Conservation (phyloP, 2,797 vertebrate genomes). For the Jordanella pulchra region DNA sequence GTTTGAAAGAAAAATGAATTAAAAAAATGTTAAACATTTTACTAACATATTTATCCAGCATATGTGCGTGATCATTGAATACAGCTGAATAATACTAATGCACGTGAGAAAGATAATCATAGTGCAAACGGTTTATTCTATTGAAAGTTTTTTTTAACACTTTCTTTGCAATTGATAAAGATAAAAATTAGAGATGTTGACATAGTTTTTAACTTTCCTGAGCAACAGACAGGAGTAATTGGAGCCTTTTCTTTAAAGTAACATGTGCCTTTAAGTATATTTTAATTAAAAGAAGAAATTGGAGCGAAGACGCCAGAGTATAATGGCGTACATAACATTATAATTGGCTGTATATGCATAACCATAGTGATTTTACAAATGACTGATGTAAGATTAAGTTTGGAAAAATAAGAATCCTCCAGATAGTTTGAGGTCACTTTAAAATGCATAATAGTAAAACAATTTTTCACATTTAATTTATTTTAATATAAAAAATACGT, state of each 20-base stretch:
- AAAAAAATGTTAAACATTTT: slow-evolving; percentile 39
- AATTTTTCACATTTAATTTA: too few relatives aligned
- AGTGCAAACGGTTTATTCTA: slow-evolving; percentile 47
- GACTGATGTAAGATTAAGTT: too few relatives aligned
- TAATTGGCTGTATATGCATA: not conserved
- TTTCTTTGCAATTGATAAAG: slow-evolving; percentile 5
- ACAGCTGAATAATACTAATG: slow-evolving; percentile 35
- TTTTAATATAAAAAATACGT: too few relatives aligned
- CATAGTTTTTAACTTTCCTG: slow-evolving; percentile 22
- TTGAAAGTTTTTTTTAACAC: slow-evolving; percentile 22
- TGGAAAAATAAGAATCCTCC: not conserved
- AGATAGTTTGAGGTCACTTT: not conserved
- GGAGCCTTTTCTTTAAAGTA: not conserved
- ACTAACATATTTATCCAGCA: slow-evolving; percentile 54
- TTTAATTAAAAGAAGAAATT: not conserved
- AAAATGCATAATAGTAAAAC: not conserved
- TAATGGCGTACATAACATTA: not conserved
- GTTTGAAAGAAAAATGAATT: slow-evolving; percentile 25
- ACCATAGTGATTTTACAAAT: not conserved
- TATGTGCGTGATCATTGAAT: slow-evolving; percentile 50
- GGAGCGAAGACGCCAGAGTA: not conserved
- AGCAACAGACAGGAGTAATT: not conserved
- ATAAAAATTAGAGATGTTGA: slow-evolving; percentile 14
- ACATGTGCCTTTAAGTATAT: not conserved
- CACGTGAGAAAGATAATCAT: slow-evolving; percentile 44